A percentile compares a stretch with the other conserved stretches of the same genome.
phyloP scores from a whole-genome alignment of 2,888 invertebrate species.

The Pherbina coryleti region DNA sequence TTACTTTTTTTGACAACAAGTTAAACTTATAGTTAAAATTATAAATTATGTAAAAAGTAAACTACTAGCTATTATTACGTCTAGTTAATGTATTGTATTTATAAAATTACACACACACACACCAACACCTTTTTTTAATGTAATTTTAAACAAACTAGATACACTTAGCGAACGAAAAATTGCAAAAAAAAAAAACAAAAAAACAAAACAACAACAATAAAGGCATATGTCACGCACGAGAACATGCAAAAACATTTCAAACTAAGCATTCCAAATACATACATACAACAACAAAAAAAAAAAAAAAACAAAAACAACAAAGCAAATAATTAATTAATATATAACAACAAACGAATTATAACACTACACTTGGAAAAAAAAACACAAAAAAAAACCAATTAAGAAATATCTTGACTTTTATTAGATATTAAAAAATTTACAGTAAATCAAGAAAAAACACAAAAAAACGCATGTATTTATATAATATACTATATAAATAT shows the following conservation, averaged over 20 bases:
- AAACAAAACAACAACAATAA: not conserved
- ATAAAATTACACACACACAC: constrained; percentile 30
- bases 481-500: constrained; percentile 51
- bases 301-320: constrained; percentile 12
- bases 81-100: constrained; percentile 35
- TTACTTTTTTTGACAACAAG: constrained; percentile 17
- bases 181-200: not conserved
- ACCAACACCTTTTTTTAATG: constrained; percentile 32
- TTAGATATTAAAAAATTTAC: constrained; percentile 28
- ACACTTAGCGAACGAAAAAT: constrained; percentile 27
- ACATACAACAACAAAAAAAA: constrained; percentile 9
- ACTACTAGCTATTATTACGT: constrained; percentile 27
- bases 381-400: no score
- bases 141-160: constrained; percentile 25
- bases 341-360: constrained; percentile 21
- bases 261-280: not conserved
- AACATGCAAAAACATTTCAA: not conserved
- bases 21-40: constrained; percentile 16
- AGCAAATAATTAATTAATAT: not conserved
- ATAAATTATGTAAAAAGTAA: constrained; percentile 33
- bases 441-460: constrained; percentile 30
- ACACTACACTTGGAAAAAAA: constrained; percentile 11
- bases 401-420: constrained; percentile 12
- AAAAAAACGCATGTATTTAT: constrained; percentile 49
- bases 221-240: not conserved